Evolutionary conservation across 2,888 invertebrate species (phyloP).

Genomic region (Cryptus viduatorius): DNA sequence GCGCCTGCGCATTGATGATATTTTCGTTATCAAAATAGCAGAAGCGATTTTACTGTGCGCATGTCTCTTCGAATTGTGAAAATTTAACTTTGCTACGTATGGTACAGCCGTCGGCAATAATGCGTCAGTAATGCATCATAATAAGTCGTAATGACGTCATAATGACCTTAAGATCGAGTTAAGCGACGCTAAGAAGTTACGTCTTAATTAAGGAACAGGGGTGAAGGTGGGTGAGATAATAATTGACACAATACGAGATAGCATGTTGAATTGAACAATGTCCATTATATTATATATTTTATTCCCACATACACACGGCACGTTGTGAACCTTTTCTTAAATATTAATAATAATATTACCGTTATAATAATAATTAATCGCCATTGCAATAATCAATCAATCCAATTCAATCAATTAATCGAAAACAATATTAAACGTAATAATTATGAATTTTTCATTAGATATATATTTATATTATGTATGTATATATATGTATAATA

Average conservation of each 20-base stretch:
- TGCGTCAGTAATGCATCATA: too few species aligned
- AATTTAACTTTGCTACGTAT: too few species aligned
- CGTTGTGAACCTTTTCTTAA: slow-evolving; percentile 96
- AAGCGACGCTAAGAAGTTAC: neutral
- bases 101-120: too few species aligned
- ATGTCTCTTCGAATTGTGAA: too few species aligned
- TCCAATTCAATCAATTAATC: slow-evolving; percentile 75
- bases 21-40: too few species aligned
- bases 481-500: slow-evolving; percentile 80
- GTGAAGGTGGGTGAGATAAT: slow-evolving; percentile 6
- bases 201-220: too few species aligned
- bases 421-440: slow-evolving; percentile 83
- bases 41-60: too few species aligned
- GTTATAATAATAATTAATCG: slow-evolving; percentile 84
- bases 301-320: slow-evolving; percentile 95
- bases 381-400: slow-evolving; percentile 78
- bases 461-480: slow-evolving; percentile 76
- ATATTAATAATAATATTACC: slow-evolving; percentile 85
- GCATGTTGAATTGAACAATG: slow-evolving; percentile 91
- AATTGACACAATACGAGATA: slow-evolving; percentile 33
- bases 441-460: slow-evolving; percentile 80
- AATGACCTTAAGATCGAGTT: too few species aligned
- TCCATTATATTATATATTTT: slow-evolving; percentile 93
- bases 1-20: too few species aligned
- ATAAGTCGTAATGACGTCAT: too few species aligned